Evolutionary conservation across 2,888 invertebrate species (phyloP).

Genomic region (Cryptocephalus moraei): DNA sequence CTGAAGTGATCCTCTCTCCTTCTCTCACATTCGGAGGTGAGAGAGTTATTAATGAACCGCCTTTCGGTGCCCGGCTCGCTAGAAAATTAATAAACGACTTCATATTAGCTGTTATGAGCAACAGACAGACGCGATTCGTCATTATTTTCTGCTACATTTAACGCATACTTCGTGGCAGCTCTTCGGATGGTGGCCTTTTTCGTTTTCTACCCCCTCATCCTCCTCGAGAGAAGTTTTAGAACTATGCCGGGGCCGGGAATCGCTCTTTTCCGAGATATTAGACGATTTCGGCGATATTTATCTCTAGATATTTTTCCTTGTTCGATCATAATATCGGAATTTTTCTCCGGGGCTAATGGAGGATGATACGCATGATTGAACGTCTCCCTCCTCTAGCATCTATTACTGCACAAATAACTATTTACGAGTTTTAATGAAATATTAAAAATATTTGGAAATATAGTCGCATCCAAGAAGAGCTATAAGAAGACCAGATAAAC

Average conservation of each 20-base stretch:
- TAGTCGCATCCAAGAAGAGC: too few relatives aligned
- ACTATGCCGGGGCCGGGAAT: conserved; percentile 3
- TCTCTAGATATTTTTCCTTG: too few relatives aligned
- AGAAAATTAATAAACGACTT: conserved; percentile 40
- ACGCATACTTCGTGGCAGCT: conserved; percentile 41
- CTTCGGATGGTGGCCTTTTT: conserved; percentile 19
- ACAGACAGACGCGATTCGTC: conserved; percentile 43
- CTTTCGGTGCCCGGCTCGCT: conserved; percentile 14
- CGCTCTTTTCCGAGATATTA: neutral
- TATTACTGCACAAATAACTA: too few relatives aligned
- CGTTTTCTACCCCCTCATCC: conserved; percentile 5
- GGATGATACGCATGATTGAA: too few relatives aligned
- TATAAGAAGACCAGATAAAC: too few relatives aligned
- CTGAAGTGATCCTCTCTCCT: conserved; percentile 30
- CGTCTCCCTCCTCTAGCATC: too few relatives aligned
- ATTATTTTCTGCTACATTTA: conserved; percentile 44
- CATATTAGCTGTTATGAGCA: conserved; percentile 41
- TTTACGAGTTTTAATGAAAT: too few relatives aligned
- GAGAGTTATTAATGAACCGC: conserved; percentile 39
- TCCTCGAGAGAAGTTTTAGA: conserved; percentile 9
- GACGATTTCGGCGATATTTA: neutral
- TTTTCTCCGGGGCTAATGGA: too few relatives aligned
- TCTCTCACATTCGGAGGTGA: conserved; percentile 28
- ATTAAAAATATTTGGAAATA: too few relatives aligned
- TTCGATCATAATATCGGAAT: too few relatives aligned